Evolutionary conservation across 2,797 vertebrate genomes (phyloP), one percentile per base, ranked within the genome.

Genomic region (Microcaecilia unicolor): DNA sequence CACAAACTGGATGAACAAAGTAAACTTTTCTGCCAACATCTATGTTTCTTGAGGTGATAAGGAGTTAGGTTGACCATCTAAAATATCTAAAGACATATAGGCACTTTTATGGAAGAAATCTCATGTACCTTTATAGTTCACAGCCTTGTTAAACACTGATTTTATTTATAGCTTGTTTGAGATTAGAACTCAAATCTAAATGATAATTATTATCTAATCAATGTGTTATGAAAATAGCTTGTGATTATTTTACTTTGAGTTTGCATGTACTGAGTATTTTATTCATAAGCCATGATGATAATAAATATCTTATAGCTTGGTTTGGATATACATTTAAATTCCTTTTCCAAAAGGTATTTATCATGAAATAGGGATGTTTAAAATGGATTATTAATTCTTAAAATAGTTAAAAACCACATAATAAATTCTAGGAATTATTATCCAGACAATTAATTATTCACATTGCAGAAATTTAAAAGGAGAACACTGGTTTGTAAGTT

Each of bases 311-410:
- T 53, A 24, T 35, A 1, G 44, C 34, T 48, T 53, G 34, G 44
- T 34, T 48, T 53, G 34, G 44, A 25, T 49, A 15, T 3, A 18
- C 48, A 58, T 33, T 28, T 58, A 72, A 62, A 57, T 71, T 54
- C 59, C 63, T 56, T 63, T 48, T 12, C 36, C 40, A 49, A 60
- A 64, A 61, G 43, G 45, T 55, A 64, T 52, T 67, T 65, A 60
- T 54, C 53, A 55, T 61, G 56, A 38, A 64, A 56, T 38, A 59
- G 50, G 57, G 41, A 36, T 63, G 34, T 55, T 34, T 58, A 24
- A 32, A 37, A 55, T 57, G n/a, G 16, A 61, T 57, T 59, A 57
- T 25, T 65, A 61, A 48, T 37, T 18, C 18, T 12, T 4, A 20
- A 49, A 31, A 31, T 44, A 11, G 8, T 15, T 14, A 26, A 19